These are phyloP conservation scores for Drosophila limbata DNA, from an alignment of 2,888 invertebrate species.

Conservation along the genomic window DNA sequence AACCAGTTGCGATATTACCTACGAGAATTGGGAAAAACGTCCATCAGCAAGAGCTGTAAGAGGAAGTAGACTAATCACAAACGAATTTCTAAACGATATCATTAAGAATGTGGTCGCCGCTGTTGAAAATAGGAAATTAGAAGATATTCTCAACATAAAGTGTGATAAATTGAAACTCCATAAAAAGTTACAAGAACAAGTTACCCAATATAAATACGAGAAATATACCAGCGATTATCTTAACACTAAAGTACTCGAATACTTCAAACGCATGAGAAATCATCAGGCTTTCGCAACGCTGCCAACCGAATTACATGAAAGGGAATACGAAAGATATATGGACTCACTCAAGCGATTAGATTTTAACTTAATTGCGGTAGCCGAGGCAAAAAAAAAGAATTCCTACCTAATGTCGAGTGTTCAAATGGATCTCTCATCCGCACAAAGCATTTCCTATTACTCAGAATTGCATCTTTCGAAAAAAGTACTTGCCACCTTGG, in stretches of 20 bases:
- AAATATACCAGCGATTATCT: conserved; percentile 37
- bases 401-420: conserved; percentile 32
- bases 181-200: conserved; percentile 12
- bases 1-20: too few relatives aligned
- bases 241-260: conserved; percentile 65
- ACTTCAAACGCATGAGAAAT: conserved; percentile 70
- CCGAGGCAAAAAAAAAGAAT: conserved; percentile 26
- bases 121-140: conserved; percentile 46
- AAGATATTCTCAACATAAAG: conserved; percentile 43
- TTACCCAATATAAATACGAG: not conserved
- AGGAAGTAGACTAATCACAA: conserved; percentile 4
- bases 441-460: conserved; percentile 7
- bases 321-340: conserved; percentile 40
- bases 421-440: conserved; percentile 43
- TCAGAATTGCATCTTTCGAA: conserved; percentile 21
- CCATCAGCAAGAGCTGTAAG: not conserved
- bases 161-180: conserved; percentile 66
- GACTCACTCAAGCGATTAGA: conserved; percentile 57
- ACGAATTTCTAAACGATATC: conserved; percentile 54
- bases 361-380: conserved; percentile 20
- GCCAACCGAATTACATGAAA: not conserved
- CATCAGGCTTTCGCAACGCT: conserved; percentile 50
- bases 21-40: not conserved
- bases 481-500: conserved; percentile 5
- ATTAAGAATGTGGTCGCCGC: conserved; percentile 46